A percentile compares a stretch with the other conserved stretches of the same genome.
These are phyloP conservation scores for Halcyon smyrnensis DNA, from an alignment of 2,797 vertebrate species.

Conservation along the genomic window DNA sequence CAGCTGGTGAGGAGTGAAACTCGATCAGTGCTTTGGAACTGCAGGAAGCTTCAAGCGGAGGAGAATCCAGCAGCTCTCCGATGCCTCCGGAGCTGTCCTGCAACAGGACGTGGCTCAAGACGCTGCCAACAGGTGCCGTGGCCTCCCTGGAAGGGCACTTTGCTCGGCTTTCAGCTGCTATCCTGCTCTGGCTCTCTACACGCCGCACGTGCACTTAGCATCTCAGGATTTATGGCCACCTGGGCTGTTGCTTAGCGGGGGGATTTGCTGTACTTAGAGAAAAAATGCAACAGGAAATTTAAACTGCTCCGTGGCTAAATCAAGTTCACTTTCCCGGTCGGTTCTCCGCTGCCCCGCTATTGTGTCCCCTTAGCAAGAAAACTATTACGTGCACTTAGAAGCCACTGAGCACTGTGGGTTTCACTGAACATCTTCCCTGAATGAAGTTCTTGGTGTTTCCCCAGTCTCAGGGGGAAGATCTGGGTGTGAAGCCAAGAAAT, in stretches of 20 bases:
- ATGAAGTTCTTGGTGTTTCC: neutral
- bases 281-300: slow-evolving; percentile 37
- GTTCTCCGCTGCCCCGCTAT: neutral
- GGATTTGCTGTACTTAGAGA: slow-evolving; percentile 33
- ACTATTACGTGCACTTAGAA: neutral
- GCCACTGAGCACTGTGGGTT: neutral
- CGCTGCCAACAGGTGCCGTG: neutral
- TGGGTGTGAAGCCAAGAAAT: neutral
- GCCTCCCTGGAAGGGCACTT: neutral
- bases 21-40: neutral
- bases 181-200: neutral
- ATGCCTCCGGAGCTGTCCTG: fast-evolving
- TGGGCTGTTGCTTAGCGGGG: neutral
- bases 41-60: neutral
- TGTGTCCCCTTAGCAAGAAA: neutral
- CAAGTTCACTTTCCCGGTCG: neutral
- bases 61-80: neutral
- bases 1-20: neutral
- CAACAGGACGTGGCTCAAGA: neutral
- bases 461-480: neutral
- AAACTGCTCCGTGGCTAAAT: neutral
- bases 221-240: neutral
- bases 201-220: neutral
- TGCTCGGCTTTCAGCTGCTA: neutral
- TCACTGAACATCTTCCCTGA: neutral